These are phyloP conservation scores for Lasioglossum albipes DNA, from an alignment of 1,140 invertebrate species.

Conservation along the genomic window DNA sequence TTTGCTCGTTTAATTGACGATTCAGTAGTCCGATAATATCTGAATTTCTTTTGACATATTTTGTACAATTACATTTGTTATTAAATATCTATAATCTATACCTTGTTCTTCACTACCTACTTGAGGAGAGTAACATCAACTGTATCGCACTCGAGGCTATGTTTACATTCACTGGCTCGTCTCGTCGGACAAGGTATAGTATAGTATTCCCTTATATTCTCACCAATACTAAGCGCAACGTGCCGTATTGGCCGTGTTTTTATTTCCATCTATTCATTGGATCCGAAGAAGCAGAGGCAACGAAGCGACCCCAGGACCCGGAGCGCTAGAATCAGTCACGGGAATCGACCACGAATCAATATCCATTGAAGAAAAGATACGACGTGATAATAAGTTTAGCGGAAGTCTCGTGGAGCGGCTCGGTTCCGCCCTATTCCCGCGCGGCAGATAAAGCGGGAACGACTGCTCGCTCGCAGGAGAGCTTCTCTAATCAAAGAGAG, in stretches of 20 bases:
- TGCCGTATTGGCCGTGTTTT: neutral
- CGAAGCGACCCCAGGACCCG: neutral
- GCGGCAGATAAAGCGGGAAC: conserved; percentile 18
- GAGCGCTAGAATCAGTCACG: neutral
- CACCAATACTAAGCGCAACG: neutral
- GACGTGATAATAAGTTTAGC: conserved; percentile 44
- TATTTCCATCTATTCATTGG: neutral
- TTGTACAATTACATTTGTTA: too few species aligned
- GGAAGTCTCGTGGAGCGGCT: neutral
- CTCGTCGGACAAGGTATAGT: neutral
- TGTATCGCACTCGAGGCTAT: too few species aligned
- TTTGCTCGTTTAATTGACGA: too few species aligned
- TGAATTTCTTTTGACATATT: too few species aligned
- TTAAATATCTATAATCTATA: too few species aligned
- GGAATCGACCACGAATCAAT: conserved; percentile 39
- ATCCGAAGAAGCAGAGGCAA: neutral
- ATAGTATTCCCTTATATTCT: neutral
- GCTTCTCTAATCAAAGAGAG: conserved; percentile 52
- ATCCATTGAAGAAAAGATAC: conserved; percentile 20
- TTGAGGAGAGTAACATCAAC: too few species aligned
- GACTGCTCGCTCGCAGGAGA: neutral
- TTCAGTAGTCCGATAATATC: too few species aligned
- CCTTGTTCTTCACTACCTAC: too few species aligned
- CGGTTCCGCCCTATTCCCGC: conserved; percentile 21
- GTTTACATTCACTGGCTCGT: too few species aligned